These are phyloP conservation scores for Nephrotoma flavescens DNA, from an alignment of 2,888 invertebrate genomes.

Conservation along the genomic window DNA sequence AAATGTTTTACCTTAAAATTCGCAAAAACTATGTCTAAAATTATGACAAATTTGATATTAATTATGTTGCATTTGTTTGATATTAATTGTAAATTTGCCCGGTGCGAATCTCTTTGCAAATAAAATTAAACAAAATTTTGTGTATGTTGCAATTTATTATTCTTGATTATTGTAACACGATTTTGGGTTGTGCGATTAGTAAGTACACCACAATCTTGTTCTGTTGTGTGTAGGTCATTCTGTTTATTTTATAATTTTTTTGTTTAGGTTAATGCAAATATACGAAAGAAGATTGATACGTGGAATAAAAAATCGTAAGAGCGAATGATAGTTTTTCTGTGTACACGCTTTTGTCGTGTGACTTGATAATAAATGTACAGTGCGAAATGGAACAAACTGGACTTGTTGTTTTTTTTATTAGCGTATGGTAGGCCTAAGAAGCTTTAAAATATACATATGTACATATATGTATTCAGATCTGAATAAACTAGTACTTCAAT, in stretches of 20 bases:
- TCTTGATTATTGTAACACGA: not conserved
- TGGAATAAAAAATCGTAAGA: not conserved
- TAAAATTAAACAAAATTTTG: not conserved
- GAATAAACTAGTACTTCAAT: too few relatives aligned
- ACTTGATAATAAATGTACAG: not conserved
- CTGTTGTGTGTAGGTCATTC: not conserved
- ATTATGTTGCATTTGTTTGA: not conserved
- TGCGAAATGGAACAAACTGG: not conserved
- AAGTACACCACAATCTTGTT: not conserved
- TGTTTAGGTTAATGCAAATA: not conserved
- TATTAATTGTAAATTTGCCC: not conserved
- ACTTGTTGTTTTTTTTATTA: not conserved
- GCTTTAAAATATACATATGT: too few relatives aligned
- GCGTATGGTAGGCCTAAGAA: not conserved
- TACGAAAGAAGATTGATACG: not conserved
- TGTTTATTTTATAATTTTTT: not conserved
- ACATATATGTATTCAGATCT: not conserved
- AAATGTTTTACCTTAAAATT: not conserved
- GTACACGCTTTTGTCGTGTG: not conserved
- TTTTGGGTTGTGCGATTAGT: not conserved
- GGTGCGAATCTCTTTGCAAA: not conserved
- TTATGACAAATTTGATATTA: not conserved
- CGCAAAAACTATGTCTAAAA: not conserved
- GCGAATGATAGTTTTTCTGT: not conserved
- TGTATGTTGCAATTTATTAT: not conserved